Percentiles rank a stretch among this genome's conserved stretches.
Conservation (phyloP, 2,797 vertebrate genomes). For the Thalassophryne amazonica region DNA sequence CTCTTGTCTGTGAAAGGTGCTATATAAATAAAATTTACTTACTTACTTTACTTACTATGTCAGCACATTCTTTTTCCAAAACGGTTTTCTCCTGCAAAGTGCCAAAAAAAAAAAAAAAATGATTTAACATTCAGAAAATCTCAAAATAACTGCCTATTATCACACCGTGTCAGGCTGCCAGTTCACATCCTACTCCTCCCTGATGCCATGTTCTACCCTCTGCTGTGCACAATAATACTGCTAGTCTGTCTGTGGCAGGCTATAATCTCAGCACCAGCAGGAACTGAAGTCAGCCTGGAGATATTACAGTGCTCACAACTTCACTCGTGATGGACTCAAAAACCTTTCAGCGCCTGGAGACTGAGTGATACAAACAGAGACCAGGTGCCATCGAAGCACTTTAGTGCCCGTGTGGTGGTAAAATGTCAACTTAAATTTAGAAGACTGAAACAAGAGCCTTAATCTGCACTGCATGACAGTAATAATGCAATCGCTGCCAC, state of each 20-base stretch:
- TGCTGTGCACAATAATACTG: slow-evolving; percentile 64
- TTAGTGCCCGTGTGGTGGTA: background rate
- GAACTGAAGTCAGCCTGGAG: slow-evolving; percentile 35
- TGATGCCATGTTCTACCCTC: slow-evolving; percentile 38
- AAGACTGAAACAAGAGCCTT: background rate
- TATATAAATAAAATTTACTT: no score
- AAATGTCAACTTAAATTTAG: background rate
- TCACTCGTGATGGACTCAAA: slow-evolving; percentile 34
- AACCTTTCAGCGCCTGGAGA: slow-evolving; percentile 16
- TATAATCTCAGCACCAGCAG: slow-evolving; percentile 56
- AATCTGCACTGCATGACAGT: no score
- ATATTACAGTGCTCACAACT: slow-evolving; percentile 42
- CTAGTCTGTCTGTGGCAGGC: slow-evolving; percentile 45
- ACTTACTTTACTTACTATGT: no score
- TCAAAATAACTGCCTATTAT: slow-evolving; percentile 55
- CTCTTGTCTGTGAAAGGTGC: no score
- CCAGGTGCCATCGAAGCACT: background rate
- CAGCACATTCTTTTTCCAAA: background rate
- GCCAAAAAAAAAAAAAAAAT: slow-evolving; percentile 15
- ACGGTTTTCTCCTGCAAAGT: background rate
- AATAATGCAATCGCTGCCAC: no score
- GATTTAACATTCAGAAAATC: slow-evolving; percentile 40
- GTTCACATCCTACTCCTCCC: slow-evolving; percentile 44
- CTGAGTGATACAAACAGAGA: background rate
- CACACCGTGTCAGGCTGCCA: slow-evolving; percentile 40